Conservation (phyloP, 2,113 vertebrate genomes). For the Oryctolagus cuniculus region DNA sequence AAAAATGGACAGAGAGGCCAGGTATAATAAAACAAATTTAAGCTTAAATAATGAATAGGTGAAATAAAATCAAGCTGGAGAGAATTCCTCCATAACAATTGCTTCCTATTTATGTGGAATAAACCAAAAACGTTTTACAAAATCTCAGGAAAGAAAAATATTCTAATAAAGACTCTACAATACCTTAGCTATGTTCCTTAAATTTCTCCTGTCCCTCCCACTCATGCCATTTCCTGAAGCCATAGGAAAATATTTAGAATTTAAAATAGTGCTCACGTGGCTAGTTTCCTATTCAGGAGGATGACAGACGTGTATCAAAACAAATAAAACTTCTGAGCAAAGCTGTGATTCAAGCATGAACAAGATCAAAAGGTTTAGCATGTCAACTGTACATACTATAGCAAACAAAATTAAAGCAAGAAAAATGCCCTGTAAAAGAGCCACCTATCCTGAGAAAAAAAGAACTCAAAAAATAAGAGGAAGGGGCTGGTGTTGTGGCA, state of each 20-base stretch:
- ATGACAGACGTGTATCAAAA: conserved; percentile 5
- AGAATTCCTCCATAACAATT: background rate
- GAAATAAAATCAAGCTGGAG: background rate
- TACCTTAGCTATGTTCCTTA: background rate
- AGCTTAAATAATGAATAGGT: background rate
- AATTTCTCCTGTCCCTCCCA: background rate
- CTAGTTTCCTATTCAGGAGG: background rate
- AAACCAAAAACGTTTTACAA: background rate
- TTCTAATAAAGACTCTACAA: background rate
- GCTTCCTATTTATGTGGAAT: background rate
- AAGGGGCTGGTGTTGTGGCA: background rate
- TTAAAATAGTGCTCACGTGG: background rate
- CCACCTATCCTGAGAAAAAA: background rate
- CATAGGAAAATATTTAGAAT: conserved; percentile 18
- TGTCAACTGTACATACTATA: background rate
- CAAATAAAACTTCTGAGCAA: background rate
- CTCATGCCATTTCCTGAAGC: background rate
- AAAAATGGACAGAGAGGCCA: background rate
- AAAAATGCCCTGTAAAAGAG: background rate
- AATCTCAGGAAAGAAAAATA: background rate
- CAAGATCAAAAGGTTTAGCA: background rate
- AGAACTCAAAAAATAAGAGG: background rate
- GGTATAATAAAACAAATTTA: conserved; percentile 6
- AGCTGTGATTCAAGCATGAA: background rate
- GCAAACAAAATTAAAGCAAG: conserved; percentile 48